These are phyloP conservation scores for Bombyx huttoni DNA, from an alignment of 2,888 invertebrate genomes.

Conservation along the genomic window DNA sequence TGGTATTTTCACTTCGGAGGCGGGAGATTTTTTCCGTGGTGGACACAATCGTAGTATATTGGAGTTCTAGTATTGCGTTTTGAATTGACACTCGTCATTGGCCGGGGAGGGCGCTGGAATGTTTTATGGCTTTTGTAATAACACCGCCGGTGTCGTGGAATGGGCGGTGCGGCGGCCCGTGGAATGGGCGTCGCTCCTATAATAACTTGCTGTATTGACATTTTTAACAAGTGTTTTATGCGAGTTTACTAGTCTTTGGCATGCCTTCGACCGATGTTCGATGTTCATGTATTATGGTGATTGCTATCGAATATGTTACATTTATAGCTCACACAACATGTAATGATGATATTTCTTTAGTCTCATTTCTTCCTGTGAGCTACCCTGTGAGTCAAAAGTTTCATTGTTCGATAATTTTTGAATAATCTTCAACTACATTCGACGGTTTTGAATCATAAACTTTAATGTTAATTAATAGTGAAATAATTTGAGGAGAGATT, in stretches of 20 bases:
- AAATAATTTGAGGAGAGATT: too few relatives aligned
- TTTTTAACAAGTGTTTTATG: not conserved
- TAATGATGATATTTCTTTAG: too few relatives aligned
- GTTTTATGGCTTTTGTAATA: slow-evolving; percentile 47
- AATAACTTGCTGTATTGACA: not conserved
- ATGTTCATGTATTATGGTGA: too few relatives aligned
- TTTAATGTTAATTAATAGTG: too few relatives aligned
- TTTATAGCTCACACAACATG: too few relatives aligned
- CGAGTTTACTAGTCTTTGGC: not conserved
- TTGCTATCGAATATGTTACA: too few relatives aligned
- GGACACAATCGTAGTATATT: slow-evolving; percentile 36
- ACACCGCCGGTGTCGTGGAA: slow-evolving; percentile 13
- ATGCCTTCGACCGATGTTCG: too few relatives aligned
- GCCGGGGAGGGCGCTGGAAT: slow-evolving; percentile 17
- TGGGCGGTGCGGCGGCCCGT: not conserved
- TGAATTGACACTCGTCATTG: slow-evolving; percentile 42
- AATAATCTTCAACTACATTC: too few relatives aligned
- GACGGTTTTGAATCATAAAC: too few relatives aligned
- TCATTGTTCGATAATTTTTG: too few relatives aligned
- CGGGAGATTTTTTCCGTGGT: slow-evolving; percentile 44
- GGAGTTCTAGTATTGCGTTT: slow-evolving; percentile 39
- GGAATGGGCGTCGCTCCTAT: not conserved
- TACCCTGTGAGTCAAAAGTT: too few relatives aligned
- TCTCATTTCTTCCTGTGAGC: too few relatives aligned
- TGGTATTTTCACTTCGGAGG: slow-evolving; percentile 42